Conservation (phyloP, 2,888 invertebrate genomes). For the Gymnoscelis rufifasciata region DNA sequence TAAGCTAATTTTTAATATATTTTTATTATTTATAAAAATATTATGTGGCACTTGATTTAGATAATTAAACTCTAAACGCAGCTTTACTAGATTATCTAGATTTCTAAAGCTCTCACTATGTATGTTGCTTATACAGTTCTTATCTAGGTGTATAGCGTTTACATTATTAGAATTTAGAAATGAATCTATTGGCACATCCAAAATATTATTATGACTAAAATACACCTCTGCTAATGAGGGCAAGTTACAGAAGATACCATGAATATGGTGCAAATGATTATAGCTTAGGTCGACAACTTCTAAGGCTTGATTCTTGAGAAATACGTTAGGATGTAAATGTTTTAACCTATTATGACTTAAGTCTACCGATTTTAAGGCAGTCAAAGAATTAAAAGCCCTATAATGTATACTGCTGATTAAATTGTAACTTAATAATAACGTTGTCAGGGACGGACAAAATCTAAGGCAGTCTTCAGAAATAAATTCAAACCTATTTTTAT, state of each 20-base stretch:
- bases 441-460: constrained; percentile 89
- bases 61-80: constrained; percentile 92
- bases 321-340: constrained; percentile 86
- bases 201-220: constrained; percentile 92
- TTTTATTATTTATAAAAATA: constrained; percentile 86
- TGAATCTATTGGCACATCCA: constrained; percentile 90
- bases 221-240: constrained; percentile 89
- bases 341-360: constrained; percentile 93
- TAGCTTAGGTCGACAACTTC: constrained; percentile 90
- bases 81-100: constrained; percentile 85
- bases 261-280: constrained; percentile 93
- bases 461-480: constrained; percentile 90
- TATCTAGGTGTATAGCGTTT: constrained; percentile 89
- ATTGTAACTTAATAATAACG: constrained; percentile 91
- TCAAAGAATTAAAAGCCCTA: constrained; percentile 87
- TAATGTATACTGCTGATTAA: constrained; percentile 88
- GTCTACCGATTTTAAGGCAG: constrained; percentile 88
- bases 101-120: constrained; percentile 88
- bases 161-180: constrained; percentile 89
- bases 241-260: constrained; percentile 89
- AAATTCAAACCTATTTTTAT: constrained; percentile 91
- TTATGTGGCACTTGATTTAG: constrained; percentile 88
- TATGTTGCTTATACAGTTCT: constrained; percentile 90
- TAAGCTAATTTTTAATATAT: constrained; percentile 87
- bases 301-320: constrained; percentile 86